Evolutionary conservation across 92 coral and sea anemone genomes (phyloP), one percentile per base, ranked within the genome.

Genomic region (Epizoanthus illoricatus): DNA sequence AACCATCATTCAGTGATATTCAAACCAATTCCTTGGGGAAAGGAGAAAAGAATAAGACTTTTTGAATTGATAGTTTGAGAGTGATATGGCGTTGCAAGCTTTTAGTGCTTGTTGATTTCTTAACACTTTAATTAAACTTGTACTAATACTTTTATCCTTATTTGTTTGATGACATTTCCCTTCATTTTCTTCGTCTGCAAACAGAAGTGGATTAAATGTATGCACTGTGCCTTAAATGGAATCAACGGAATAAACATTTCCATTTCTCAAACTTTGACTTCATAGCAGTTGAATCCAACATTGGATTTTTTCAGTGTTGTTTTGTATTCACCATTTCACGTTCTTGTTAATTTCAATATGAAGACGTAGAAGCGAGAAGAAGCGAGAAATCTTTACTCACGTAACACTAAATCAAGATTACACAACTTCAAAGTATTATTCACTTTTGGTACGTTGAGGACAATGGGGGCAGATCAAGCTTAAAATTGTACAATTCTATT

Each of bases 61-160:
- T 63, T 62, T 24, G 67, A 78, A 18, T 23, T 21, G 76, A 71
- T 71, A 45, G 40, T 47, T 42, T 57, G 39, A 42, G 71, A 62
- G 21, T 58, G 82, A 21, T 78, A 78, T 78, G 82, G 82, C 71
- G 61, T 78, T 78, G 71, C 21, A 42, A 28, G 82, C 71, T 78
- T 78, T 78, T 63, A 78, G 69, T 33, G 70, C 59, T 78, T 78
- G 56, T 78, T 63, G 82, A 78, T 78, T 58, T 43, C 82, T 61
- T 78, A 78, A 78, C 82, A 63, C 82, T 78, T 43, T 62, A 78
- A 78, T 78, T 78, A 78, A 78, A 78, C 82, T 78, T 78, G 82
- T 70, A 62, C 71, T 78, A 78, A 78, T 78, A 78, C 82, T 78
- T 78, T 78, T 64, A 78, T 63, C 82, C 82, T 45, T 42, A 78